These are phyloP conservation scores for Neuroscelio doddi DNA, from an alignment of 2,888 invertebrate genomes.

Conservation along the genomic window DNA sequence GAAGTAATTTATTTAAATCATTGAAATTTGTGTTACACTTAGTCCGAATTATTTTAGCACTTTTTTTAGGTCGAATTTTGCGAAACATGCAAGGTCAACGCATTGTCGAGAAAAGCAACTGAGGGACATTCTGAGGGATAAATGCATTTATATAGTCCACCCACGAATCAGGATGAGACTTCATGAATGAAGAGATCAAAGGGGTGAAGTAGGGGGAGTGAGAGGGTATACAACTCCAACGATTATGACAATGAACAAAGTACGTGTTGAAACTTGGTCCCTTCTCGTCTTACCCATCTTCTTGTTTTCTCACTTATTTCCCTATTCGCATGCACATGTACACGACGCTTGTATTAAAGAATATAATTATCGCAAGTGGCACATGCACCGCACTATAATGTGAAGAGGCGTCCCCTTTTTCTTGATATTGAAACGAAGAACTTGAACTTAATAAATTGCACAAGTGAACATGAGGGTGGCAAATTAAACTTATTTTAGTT, in stretches of 20 bases:
- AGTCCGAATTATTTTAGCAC: slow-evolving; percentile 3
- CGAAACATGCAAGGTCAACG: slow-evolving; percentile 48
- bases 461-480: slow-evolving; percentile 8
- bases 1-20: no score
- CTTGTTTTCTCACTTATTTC: slow-evolving; percentile 55
- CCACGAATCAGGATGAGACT: slow-evolving; percentile 51
- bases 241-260: slow-evolving; percentile 56
- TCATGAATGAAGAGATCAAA: slow-evolving; percentile 55
- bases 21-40: neutral
- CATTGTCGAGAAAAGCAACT: slow-evolving; percentile 52
- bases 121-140: slow-evolving; percentile 47
- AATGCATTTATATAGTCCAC: slow-evolving; percentile 61
- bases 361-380: slow-evolving; percentile 25
- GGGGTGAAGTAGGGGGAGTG: slow-evolving; percentile 47
- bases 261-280: slow-evolving; percentile 53
- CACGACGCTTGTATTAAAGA: slow-evolving; percentile 1
- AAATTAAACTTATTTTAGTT: no score
- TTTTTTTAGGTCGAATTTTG: slow-evolving; percentile 17
- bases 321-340: slow-evolving; percentile 34
- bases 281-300: slow-evolving; percentile 54
- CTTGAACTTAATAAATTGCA: slow-evolving; percentile 42
- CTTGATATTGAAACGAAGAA: slow-evolving; percentile 38
- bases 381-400: slow-evolving; percentile 15
- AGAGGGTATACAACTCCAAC: slow-evolving; percentile 47
- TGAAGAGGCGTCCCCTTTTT: slow-evolving; percentile 27